Percentiles rank a stretch among this genome's conserved stretches.
Evolutionary conservation across 1,140 invertebrate species (phyloP).

Genomic region (Ladona fulva): DNA sequence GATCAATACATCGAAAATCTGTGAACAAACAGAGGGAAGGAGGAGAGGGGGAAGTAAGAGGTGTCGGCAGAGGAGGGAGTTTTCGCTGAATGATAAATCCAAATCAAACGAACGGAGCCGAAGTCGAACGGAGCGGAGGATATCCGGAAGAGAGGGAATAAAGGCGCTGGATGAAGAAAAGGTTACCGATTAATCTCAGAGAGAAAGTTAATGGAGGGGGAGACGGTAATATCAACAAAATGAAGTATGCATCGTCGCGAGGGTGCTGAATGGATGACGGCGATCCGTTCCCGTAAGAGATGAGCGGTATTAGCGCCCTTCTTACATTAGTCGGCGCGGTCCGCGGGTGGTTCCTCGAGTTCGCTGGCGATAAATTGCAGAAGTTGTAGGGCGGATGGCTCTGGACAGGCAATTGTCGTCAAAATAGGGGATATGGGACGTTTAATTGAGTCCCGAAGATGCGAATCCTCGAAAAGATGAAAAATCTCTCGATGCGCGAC

Average conservation of each 20-base stretch:
- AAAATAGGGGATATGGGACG: too few species aligned
- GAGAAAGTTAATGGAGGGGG: conserved; percentile 32
- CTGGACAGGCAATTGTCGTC: too few species aligned
- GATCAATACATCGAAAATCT: conserved; percentile 10
- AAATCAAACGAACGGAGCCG: conserved; percentile 40
- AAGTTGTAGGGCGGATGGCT: too few species aligned
- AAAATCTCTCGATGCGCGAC: too few species aligned
- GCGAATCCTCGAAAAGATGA: too few species aligned
- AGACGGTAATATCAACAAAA: neutral
- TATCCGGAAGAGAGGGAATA: conserved; percentile 33
- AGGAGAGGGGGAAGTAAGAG: neutral
- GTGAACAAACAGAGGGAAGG: neutral
- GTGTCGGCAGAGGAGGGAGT: conserved; percentile 14
- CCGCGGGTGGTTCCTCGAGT: too few species aligned
- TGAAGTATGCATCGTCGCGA: neutral
- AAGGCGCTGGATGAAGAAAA: conserved; percentile 32
- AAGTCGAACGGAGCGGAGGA: conserved; percentile 33
- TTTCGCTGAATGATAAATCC: conserved; percentile 37
- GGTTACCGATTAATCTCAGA: conserved; percentile 39
- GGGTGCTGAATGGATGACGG: neutral
- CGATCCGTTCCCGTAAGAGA: too few species aligned
- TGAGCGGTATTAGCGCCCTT: too few species aligned
- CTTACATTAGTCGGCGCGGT: too few species aligned
- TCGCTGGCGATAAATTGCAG: too few species aligned
- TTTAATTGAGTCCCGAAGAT: too few species aligned